Conservation (phyloP, 2,113 vertebrate genomes). For the Alethe diademata region DNA sequence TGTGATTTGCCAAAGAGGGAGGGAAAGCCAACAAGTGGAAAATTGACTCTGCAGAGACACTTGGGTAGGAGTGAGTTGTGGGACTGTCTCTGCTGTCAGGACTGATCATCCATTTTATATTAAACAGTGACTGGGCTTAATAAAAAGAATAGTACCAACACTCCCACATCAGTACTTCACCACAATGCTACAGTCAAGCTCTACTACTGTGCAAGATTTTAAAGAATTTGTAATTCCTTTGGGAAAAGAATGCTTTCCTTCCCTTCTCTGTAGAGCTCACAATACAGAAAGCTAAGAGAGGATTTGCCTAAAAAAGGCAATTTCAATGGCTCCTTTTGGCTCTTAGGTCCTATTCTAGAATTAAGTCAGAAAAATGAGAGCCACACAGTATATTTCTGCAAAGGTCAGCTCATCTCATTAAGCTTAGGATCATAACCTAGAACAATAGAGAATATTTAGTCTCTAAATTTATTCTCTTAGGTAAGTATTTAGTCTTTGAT, state of each 20-base stretch:
- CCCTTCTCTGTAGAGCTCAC: background rate
- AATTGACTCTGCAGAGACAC: background rate
- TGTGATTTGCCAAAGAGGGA: background rate
- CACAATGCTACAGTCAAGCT: background rate
- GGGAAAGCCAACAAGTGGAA: background rate
- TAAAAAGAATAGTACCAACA: background rate
- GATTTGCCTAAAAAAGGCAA: background rate
- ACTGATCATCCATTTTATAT: background rate
- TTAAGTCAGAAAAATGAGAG: background rate
- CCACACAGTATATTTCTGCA: background rate
- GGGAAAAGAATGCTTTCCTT: background rate
- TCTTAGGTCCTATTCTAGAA: background rate
- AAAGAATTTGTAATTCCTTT: background rate
- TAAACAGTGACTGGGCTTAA: background rate
- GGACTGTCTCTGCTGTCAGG: background rate
- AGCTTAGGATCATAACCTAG: background rate
- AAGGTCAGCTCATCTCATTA: background rate
- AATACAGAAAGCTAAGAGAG: accelerated
- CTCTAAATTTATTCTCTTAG: background rate
- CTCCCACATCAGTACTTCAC: background rate
- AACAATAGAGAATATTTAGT: background rate
- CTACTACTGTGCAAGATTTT: background rate
- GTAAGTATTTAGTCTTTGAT: background rate
- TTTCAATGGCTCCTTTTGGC: background rate
- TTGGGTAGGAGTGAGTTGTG: background rate